Percentiles rank a stretch among this genome's conserved stretches.
phyloP scores from a whole-genome alignment of 2,888 invertebrate genomes.

The Hirtodrosophila cameraria region DNA sequence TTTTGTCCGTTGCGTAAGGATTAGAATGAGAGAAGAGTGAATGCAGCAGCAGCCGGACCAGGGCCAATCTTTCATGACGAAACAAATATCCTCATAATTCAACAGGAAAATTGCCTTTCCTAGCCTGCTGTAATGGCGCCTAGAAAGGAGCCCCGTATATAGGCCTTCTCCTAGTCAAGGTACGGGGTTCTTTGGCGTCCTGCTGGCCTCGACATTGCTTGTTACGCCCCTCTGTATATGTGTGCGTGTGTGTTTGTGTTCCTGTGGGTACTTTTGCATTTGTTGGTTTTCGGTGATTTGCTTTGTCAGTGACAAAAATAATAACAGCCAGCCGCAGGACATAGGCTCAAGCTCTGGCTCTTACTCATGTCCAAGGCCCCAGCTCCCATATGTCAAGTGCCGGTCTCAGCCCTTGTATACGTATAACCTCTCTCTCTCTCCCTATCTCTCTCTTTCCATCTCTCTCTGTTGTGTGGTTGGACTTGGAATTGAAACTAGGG shows the following conservation, averaged over 20 bases:
- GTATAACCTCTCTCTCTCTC: conserved; percentile 13
- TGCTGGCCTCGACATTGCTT: conserved; percentile 52
- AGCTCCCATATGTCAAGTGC: conserved; percentile 73
- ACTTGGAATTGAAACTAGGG: neutral
- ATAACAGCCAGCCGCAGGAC: conserved; percentile 74
- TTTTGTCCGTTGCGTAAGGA: conserved; percentile 61
- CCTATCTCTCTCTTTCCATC: neutral
- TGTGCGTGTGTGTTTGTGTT: conserved; percentile 11
- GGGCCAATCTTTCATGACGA: conserved; percentile 82
- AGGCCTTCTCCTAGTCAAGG: conserved; percentile 32
- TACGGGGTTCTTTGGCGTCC: conserved; percentile 33
- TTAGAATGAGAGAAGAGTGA: conserved; percentile 55
- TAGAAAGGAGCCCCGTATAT: conserved; percentile 11
- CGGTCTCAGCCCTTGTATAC: conserved; percentile 46
- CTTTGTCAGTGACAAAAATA: conserved; percentile 80
- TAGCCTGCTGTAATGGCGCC: too few relatives aligned
- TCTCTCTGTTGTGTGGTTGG: neutral
- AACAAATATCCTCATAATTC: conserved; percentile 81
- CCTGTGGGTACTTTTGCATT: conserved; percentile 45
- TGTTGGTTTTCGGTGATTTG: conserved; percentile 80
- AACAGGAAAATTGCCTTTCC: conserved; percentile 80
- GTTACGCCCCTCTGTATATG: conserved; percentile 54
- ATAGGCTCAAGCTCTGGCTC: conserved; percentile 35
- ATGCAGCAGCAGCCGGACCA: conserved; percentile 44
- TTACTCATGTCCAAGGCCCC: conserved; percentile 46